Conservation (phyloP, 2,888 invertebrate genomes). For the Monoplex corrugatus region DNA sequence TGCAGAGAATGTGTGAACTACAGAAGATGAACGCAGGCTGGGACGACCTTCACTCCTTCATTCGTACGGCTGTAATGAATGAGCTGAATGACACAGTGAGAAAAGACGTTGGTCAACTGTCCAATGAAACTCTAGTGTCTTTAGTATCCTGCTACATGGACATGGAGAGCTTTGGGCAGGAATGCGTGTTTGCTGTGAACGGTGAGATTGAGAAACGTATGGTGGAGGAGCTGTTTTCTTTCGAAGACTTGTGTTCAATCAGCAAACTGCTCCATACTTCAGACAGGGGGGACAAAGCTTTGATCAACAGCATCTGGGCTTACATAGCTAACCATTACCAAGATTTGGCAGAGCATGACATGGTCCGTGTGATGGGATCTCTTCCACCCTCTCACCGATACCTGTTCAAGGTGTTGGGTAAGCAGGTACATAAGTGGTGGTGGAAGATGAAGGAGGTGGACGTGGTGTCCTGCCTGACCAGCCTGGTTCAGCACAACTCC, state of each 20-base stretch:
- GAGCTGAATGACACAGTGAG: constrained; percentile 83
- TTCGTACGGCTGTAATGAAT: constrained; percentile 82
- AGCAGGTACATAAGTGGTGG: constrained; percentile 85
- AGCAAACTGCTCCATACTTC: constrained; percentile 84
- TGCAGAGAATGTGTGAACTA: constrained; percentile 66
- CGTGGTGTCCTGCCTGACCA: constrained; percentile 72
- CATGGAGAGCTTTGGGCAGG: constrained; percentile 57
- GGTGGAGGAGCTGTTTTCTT: constrained; percentile 84
- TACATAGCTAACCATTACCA: constrained; percentile 85
- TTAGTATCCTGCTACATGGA: constrained; percentile 65
- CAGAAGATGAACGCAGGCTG: constrained; percentile 64
- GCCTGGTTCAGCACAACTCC: constrained; percentile 64
- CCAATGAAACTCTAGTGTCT: constrained; percentile 61
- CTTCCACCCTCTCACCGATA: constrained; percentile 85
- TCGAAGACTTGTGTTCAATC: constrained; percentile 86
- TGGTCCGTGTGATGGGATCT: constrained; percentile 84
- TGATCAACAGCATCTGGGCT: constrained; percentile 87
- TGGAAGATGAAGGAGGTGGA: constrained; percentile 80
- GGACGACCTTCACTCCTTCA: constrained; percentile 79
- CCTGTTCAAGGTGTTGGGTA: constrained; percentile 85
- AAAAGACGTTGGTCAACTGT: constrained; percentile 59
- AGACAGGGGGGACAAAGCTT: constrained; percentile 82
- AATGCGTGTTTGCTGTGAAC: constrained; percentile 82
- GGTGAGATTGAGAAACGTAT: constrained; percentile 86
- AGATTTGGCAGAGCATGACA: constrained; percentile 85